These are phyloP conservation scores for Picus viridis DNA, from an alignment of 2,797 vertebrate genomes.

Conservation along the genomic window DNA sequence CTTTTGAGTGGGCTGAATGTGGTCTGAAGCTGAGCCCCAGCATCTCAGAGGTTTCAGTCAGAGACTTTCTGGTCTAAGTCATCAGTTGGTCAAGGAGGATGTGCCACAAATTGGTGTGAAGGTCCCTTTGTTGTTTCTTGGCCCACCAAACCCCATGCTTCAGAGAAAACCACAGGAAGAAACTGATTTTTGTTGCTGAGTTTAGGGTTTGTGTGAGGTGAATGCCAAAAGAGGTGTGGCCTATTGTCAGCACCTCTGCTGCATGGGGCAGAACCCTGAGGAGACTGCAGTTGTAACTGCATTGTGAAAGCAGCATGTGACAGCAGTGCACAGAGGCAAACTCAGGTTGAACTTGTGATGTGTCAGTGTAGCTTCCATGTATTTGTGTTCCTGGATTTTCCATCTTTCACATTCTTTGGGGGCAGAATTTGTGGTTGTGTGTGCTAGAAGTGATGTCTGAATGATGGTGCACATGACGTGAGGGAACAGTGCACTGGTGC, in stretches of 20 bases:
- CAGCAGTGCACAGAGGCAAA: not conserved
- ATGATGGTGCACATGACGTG: not conserved
- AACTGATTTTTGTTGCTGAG: not conserved
- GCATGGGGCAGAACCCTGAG: not conserved
- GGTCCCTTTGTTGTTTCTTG: not conserved
- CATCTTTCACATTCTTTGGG: constrained; percentile 35
- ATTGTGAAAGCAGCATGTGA: accelerated
- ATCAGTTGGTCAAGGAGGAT: not conserved
- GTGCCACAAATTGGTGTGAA: not conserved
- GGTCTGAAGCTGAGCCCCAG: not conserved
- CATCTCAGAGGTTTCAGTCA: not conserved
- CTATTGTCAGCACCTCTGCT: not conserved
- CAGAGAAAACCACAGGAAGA: not conserved
- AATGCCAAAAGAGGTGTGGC: not conserved
- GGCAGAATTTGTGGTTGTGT: constrained; percentile 13
- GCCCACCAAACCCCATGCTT: not conserved
- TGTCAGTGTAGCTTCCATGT: not conserved
- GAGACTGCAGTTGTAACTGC: not conserved
- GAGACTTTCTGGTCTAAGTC: not conserved
- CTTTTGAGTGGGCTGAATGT: not conserved
- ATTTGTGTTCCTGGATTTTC: constrained; percentile 36
- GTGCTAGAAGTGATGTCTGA: not conserved
- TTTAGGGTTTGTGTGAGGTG: not conserved
- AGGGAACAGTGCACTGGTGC: not conserved
- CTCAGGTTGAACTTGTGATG: constrained; percentile 25